Base-by-base conservation (phyloP, 2,113 vertebrate species). In the Lichenostomus cassidix region DNA sequence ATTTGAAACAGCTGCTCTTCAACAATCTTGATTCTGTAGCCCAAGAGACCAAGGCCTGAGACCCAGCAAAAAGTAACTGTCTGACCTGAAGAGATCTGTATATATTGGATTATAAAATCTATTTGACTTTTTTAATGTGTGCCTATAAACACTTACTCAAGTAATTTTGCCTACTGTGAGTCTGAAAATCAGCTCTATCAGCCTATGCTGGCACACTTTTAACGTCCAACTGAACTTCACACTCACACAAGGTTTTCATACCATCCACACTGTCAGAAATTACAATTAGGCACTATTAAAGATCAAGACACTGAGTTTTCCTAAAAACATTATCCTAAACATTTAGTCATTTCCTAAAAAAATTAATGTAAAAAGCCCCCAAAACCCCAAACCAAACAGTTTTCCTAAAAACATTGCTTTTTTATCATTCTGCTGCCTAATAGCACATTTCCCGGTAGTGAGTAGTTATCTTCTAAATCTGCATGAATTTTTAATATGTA, bases 331-430 rank as follows among this genome's bases (percentile, higher is more conserved):
- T 65, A 63, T 35, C 3, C 2, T 27, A 31, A 85, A 59, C 16
- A n/a, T n/a, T n/a, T n/a, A n/a, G 4, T 1, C 3, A 25, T 67
- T 49, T 60, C 21, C 20, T 62, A 35, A 41, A 83, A 65, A 42
- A 53, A 1, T 23, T 49, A 15, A 58, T 8, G 1, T 8, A 20
- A 71, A 81, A 44, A 33, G 4, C 3, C 4, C 6, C 11, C 10
- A 52, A 60, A 70, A 25, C 2, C 3, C 37, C 33, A 28, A n/a
- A 35, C 11, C 4, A 1, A 35, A 27, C 6, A 49, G 2, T 41
- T 90, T 79, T 86, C n/a, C 16, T 63, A 37, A 68, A 59, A 55
- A 12, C 1, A 5, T 24, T 62, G 5, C 5, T 12, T 46, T 8
- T 49, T 81, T 59, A 44, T 49, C 8, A 6, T 56, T 68, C 31